Evolutionary conservation across 2,888 invertebrate species (phyloP).

Genomic region (Campoplex capitator): DNA sequence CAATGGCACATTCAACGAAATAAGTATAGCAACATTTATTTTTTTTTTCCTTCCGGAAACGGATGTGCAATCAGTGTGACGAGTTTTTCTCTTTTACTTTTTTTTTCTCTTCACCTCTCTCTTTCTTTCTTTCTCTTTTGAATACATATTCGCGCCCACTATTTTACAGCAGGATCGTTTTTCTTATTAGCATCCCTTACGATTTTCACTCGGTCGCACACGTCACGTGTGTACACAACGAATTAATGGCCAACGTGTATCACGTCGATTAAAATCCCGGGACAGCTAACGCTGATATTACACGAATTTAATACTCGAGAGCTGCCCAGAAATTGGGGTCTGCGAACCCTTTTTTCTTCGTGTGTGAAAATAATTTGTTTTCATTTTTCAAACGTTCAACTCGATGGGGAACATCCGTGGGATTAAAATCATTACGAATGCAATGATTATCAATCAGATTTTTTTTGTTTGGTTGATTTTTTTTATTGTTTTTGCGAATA

Average conservation of each 20-base stretch:
- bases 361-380: slow-evolving; percentile 33
- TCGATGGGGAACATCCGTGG: neutral
- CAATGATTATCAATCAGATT: slow-evolving; percentile 2
- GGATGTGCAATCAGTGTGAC: slow-evolving; percentile 82
- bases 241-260: slow-evolving; percentile 46
- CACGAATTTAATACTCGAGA: slow-evolving; percentile 18
- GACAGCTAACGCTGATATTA: neutral
- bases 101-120: slow-evolving; percentile 1
- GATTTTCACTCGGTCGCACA: slow-evolving; percentile 16
- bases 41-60: slow-evolving; percentile 77
- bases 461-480: too few relatives aligned
- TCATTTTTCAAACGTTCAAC: neutral
- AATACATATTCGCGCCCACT: slow-evolving; percentile 70
- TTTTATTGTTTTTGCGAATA: too few relatives aligned
- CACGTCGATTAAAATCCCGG: slow-evolving; percentile 56
- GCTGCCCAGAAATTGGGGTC: slow-evolving; percentile 29
- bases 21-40: slow-evolving; percentile 71
- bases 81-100: slow-evolving; percentile 24
- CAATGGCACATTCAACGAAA: slow-evolving; percentile 71
- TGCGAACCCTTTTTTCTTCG: neutral
- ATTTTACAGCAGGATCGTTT: slow-evolving; percentile 69
- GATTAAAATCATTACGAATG: neutral
- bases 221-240: slow-evolving; percentile 11
- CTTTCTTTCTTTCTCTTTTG: neutral
- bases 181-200: slow-evolving; percentile 39